Base-by-base conservation (phyloP, 2,113 vertebrate genomes). In the Macquaria australasica region DNA sequence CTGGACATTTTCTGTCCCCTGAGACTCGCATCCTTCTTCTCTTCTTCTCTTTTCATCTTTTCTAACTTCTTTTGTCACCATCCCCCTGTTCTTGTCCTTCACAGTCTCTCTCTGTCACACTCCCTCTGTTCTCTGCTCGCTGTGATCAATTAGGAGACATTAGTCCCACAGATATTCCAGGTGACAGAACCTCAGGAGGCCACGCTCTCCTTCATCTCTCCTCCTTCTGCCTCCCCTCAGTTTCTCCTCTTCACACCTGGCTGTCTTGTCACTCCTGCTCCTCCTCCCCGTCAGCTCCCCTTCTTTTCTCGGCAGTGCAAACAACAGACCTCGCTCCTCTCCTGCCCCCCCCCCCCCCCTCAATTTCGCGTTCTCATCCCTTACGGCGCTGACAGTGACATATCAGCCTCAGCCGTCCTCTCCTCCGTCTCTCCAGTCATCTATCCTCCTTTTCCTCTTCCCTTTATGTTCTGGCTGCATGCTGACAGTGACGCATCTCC, bases 141-240 rank as follows among this genome's bases (percentile, higher is more conserved):
- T 89, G 83, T 91, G 93, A 94, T 94, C 91, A 93, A 93, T 94
- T 94, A 94, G 90, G 83, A 89, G 90, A 92, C 93, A 94, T 95
- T 94, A 94, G 89, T 94, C 87, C 88, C 86, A 79, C 82, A 71
- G 92, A 91, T 90, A 91, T 86, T 87, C 79, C 87, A 93, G 95
- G 93, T 94, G 94, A 95, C 91, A 84, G 83, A 83, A 87, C 92
- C 92, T 90, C 93, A 58, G 91, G 85, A 92, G 90, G 82, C 85
- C 87, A 60, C 80, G 20, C 51, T 90, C 85, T 84, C 87, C 88
- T 92, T 91, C 87, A 88, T 90, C 75, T 91, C 88, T 76, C 88
- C 84, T 86, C 83, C 85, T 81, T 77, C 80, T 69, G 73, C 84
- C 60, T 87, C 82, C 66, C 72, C 59, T 84, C 60, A 12, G 56